These are phyloP conservation scores for Entelurus aequoreus DNA, from an alignment of 2,113 vertebrate species.

Conservation along the genomic window DNA sequence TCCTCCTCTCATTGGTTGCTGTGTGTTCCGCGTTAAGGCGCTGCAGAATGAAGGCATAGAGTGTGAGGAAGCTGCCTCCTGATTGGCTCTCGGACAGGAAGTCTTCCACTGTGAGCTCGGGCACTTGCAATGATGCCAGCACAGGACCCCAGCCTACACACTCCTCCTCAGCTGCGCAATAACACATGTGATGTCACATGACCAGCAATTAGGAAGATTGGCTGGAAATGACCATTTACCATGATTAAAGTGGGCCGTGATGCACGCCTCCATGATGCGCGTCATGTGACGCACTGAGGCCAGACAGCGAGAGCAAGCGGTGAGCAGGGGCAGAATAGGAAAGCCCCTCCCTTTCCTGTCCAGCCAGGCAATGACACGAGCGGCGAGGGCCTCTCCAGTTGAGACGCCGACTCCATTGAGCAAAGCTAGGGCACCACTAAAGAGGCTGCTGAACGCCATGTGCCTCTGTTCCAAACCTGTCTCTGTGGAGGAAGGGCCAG, in stretches of 20 bases:
- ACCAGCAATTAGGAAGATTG: background rate
- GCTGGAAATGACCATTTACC: conserved; percentile 58
- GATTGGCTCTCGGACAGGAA: conserved; percentile 90
- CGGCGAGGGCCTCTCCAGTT: conserved; percentile 81
- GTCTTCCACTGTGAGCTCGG: conserved; percentile 90
- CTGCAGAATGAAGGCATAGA: conserved; percentile 89
- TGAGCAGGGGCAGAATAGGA: conserved; percentile 86
- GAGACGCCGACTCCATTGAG: conserved; percentile 81
- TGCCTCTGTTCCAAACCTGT: conserved; percentile 83
- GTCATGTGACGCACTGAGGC: conserved; percentile 95
- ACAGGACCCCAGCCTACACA: conserved; percentile 87
- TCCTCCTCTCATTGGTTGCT: conserved; percentile 81
- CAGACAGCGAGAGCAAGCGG: conserved; percentile 85
- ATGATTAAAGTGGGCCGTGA: conserved; percentile 83
- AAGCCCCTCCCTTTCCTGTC: conserved; percentile 73
- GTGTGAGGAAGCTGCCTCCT: conserved; percentile 87
- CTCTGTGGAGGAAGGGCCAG: conserved; percentile 62
- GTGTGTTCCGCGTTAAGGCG: conserved; percentile 86
- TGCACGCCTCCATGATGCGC: conserved; percentile 86
- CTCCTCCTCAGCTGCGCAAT: conserved; percentile 66
- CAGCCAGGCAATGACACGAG: conserved; percentile 81
- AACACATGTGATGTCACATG: background rate
- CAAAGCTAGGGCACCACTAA: conserved; percentile 82
- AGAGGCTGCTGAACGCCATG: conserved; percentile 88
- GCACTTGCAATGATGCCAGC: conserved; percentile 90